These are phyloP conservation scores for Nyctibius grandis DNA, from an alignment of 2,797 vertebrate genomes.

Conservation along the genomic window DNA sequence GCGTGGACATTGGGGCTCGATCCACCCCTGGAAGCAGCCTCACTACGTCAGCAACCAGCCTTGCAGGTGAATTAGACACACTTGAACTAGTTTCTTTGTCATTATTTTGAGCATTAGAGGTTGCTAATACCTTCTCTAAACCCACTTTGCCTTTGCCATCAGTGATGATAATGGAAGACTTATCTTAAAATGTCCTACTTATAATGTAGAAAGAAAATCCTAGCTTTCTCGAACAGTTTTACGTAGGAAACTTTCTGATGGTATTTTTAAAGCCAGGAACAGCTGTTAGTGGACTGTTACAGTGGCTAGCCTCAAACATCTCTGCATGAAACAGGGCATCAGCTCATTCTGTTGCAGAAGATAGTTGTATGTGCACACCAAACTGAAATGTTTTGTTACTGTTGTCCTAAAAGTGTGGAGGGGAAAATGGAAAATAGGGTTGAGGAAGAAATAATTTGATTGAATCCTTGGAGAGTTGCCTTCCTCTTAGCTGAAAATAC, in stretches of 20 bases:
- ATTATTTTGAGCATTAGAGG: rapidly evolving
- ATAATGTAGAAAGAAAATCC: rapidly evolving
- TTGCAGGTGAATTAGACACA: neutral
- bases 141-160: neutral
- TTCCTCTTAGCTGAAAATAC: neutral
- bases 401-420: conserved; percentile 34
- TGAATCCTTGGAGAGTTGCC: neutral
- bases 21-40: too few relatives aligned
- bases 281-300: neutral
- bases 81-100: neutral
- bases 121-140: neutral
- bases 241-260: neutral
- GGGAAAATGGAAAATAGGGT: neutral
- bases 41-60: neutral
- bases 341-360: neutral
- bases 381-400: neutral
- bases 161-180: neutral
- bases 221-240: neutral
- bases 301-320: conserved; percentile 8
- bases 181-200: neutral
- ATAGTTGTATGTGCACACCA: neutral
- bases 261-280: neutral
- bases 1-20: rapidly evolving
- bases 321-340: neutral
- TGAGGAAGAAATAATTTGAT: neutral